A percentile compares a stretch with the other conserved stretches of the same genome.
phyloP scores from a whole-genome alignment of 2,888 invertebrate species.

The Dione vanillae region DNA sequence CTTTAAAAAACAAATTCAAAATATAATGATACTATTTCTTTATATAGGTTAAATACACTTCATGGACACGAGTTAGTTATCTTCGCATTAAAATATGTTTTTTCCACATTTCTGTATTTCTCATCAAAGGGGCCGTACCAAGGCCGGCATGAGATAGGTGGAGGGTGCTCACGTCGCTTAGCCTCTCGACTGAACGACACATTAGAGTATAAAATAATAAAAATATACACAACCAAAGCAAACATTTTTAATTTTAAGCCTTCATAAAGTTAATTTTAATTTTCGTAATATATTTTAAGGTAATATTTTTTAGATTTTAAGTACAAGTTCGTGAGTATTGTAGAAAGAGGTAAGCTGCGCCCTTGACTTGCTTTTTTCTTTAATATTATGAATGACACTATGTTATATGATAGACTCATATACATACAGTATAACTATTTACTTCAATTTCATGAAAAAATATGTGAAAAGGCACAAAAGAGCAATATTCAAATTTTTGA shows the following conservation, averaged over 20 bases:
- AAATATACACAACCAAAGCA: slow-evolving; percentile 29
- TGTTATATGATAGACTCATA: no score
- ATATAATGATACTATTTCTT: background rate
- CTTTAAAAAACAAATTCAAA: background rate
- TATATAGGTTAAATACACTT: slow-evolving; percentile 42
- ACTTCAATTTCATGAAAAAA: no score
- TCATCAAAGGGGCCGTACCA: slow-evolving; percentile 40
- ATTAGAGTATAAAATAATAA: slow-evolving; percentile 38
- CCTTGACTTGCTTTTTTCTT: background rate
- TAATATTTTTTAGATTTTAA: background rate
- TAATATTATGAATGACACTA: background rate
- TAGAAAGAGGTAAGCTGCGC: background rate
- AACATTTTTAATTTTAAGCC: background rate
- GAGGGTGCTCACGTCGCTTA: slow-evolving; percentile 36
- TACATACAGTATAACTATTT: no score
- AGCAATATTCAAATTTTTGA: no score
- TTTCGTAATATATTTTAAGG: slow-evolving; percentile 4
- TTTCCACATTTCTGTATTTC: slow-evolving; percentile 32
- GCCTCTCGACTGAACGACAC: slow-evolving; percentile 36
- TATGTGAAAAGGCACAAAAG: no score
- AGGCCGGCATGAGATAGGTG: slow-evolving; percentile 38
- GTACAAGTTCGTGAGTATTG: background rate
- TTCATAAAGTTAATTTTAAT: slow-evolving; percentile 10
- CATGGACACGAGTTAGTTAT: slow-evolving; percentile 23
- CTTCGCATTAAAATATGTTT: slow-evolving; percentile 24